Percentiles rank a stretch among this genome's conserved stretches.
phyloP scores from a whole-genome alignment of 1,140 invertebrate species.

The Metaphire vulgaris region DNA sequence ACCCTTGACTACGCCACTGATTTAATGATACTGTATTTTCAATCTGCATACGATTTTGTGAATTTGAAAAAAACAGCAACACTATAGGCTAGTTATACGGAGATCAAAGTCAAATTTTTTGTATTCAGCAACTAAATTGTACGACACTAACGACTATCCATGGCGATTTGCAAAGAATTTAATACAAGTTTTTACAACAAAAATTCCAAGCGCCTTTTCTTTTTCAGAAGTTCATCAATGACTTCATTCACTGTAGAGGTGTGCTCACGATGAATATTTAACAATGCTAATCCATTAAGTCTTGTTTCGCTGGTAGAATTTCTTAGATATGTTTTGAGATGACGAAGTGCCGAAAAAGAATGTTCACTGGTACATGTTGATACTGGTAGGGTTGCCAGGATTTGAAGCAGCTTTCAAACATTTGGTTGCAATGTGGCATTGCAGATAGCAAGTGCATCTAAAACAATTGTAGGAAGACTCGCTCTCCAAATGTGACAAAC shows the following conservation, averaged over 20 bases:
- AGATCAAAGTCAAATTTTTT: too few species aligned
- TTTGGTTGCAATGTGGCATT: constrained; percentile 20
- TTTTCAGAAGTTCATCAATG: constrained; percentile 11
- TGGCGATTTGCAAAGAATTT: too few species aligned
- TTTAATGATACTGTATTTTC: too few species aligned
- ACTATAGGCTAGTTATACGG: too few species aligned
- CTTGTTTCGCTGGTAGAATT: constrained; percentile 18
- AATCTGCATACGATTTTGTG: too few species aligned
- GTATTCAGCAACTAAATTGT: too few species aligned
- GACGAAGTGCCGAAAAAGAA: constrained; percentile 10
- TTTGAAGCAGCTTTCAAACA: constrained; percentile 14
- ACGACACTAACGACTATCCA: too few species aligned
- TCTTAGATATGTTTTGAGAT: constrained; percentile 19
- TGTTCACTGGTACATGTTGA: constrained; percentile 5
- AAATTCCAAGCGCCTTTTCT: constrained; percentile 7
- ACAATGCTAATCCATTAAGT: constrained; percentile 13
- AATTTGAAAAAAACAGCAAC: too few species aligned
- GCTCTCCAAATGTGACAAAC: background rate
- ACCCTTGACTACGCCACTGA: too few species aligned
- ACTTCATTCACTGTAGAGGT: constrained; percentile 12
- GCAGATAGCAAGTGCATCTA: constrained; percentile 9
- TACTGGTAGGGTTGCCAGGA: constrained; percentile 16
- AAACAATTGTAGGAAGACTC: constrained; percentile 8
- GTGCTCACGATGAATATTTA: constrained; percentile 8
- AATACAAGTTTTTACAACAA: too few species aligned